phyloP scores from a whole-genome alignment of 2,797 vertebrate species.

The Erethizon dorsatum region DNA sequence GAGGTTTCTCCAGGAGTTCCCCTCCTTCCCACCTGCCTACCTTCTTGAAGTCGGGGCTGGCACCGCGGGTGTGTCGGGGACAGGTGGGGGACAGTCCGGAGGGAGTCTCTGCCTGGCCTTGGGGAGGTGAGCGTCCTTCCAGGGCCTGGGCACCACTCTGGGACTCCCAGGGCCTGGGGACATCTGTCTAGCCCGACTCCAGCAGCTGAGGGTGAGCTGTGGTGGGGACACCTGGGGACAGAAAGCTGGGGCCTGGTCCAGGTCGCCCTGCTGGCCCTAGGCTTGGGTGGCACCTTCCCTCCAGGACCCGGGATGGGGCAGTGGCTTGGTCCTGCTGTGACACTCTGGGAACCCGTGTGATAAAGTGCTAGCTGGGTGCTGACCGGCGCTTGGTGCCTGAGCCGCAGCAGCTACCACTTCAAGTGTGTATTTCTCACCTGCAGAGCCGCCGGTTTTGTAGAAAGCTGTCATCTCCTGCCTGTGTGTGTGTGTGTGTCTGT shows the following conservation, averaged over 20 bases:
- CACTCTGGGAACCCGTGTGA: fast-evolving
- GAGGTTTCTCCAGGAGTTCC: conserved; percentile 77
- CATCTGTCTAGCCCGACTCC: fast-evolving
- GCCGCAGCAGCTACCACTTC: not conserved
- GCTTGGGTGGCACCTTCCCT: not conserved
- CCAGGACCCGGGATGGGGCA: not conserved
- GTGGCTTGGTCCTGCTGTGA: not conserved
- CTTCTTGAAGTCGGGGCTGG: not conserved
- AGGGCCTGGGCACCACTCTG: fast-evolving
- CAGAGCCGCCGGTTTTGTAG: not conserved
- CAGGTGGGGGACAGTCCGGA: not conserved
- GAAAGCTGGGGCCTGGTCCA: not conserved
- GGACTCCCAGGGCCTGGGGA: not conserved
- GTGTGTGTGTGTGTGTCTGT: not conserved
- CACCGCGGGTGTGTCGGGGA: not conserved
- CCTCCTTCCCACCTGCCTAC: not conserved
- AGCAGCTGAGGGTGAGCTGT: fast-evolving
- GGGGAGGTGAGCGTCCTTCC: conserved; percentile 59
- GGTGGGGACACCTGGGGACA: not conserved
- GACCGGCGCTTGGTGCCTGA: fast-evolving
- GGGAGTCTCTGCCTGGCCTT: conserved; percentile 26
- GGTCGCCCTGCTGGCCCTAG: not conserved
- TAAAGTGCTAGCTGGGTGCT: fast-evolving
- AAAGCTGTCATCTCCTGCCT: not conserved
- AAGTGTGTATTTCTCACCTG: fast-evolving